These are phyloP conservation scores for Erpetoichthys calabaricus DNA, from an alignment of 2,797 vertebrate genomes.

Conservation along the genomic window DNA sequence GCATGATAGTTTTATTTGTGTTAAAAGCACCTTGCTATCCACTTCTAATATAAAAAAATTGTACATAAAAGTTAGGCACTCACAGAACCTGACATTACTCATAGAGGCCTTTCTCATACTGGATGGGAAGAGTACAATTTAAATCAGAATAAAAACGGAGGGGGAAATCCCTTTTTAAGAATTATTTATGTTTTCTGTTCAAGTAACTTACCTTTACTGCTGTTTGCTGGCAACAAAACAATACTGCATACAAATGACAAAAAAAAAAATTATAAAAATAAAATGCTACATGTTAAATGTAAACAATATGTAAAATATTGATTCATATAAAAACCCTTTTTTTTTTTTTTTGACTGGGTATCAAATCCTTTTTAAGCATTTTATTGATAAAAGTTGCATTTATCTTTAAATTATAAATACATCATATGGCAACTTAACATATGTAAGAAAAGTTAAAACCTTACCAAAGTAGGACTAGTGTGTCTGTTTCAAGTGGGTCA, in stretches of 20 bases:
- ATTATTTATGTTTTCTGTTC: slow-evolving; percentile 44
- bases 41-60: not conserved
- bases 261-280: slow-evolving; percentile 23
- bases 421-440: no score
- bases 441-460: no score
- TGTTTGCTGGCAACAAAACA: slow-evolving; percentile 59
- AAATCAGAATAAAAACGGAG: slow-evolving; percentile 32
- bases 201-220: slow-evolving; percentile 52
- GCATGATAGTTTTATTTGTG: slow-evolving; percentile 6
- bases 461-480: no score
- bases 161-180: slow-evolving; percentile 64
- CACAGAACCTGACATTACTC: not conserved
- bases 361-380: slow-evolving; percentile 11
- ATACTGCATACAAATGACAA: slow-evolving; percentile 56
- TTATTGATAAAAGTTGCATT: slow-evolving; percentile 30
- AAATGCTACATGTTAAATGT: slow-evolving; percentile 59
- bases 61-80: not conserved
- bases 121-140: no score
- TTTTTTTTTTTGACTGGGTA: slow-evolving; percentile 24
- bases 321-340: slow-evolving; percentile 51
- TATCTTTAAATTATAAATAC: no score
- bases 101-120: not conserved
- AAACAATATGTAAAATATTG: slow-evolving; percentile 60
- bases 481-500: no score
- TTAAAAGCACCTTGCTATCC: slow-evolving; percentile 5